Percentiles rank a stretch among this genome's conserved stretches.
These are phyloP conservation scores for Protodeltote pygarga DNA, from an alignment of 2,888 invertebrate genomes.

Conservation along the genomic window DNA sequence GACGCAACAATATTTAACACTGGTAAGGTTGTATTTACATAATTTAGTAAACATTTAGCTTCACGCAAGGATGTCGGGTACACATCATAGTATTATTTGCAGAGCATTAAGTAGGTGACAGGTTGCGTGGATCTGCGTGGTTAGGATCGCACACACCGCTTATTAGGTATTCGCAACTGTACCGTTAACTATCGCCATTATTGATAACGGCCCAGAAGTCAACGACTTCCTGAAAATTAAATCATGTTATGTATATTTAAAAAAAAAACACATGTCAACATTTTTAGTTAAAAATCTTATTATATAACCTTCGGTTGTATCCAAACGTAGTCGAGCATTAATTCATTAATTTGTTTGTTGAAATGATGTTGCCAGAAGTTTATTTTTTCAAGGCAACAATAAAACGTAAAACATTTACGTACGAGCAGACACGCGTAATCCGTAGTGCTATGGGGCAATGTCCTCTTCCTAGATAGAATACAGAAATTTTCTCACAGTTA, in stretches of 20 bases:
- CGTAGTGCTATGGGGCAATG: too few species aligned
- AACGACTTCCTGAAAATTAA: conserved; percentile 85
- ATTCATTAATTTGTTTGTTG: too few species aligned
- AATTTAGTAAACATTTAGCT: conserved; percentile 29
- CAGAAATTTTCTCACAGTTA: too few species aligned
- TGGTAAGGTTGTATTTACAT: conserved; percentile 27
- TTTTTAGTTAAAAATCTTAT: too few species aligned
- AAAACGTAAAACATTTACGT: too few species aligned
- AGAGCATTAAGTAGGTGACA: conserved; percentile 5
- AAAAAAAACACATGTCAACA: too few species aligned
- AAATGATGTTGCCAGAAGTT: too few species aligned
- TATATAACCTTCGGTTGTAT: too few species aligned
- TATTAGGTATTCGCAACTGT: conserved; percentile 53
- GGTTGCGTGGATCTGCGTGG: conserved; percentile 27
- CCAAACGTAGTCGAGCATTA: too few species aligned
- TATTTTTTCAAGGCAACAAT: too few species aligned
- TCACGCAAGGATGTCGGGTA: conserved; percentile 14
- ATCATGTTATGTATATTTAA: conserved; percentile 31
- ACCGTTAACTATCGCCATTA: conserved; percentile 81
- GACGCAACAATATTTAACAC: conserved; percentile 51
- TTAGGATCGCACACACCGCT: conserved; percentile 48
- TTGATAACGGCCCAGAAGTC: conserved; percentile 88
- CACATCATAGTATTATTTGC: conserved; percentile 7
- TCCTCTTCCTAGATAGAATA: too few species aligned
- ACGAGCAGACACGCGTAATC: too few species aligned